These are phyloP conservation scores for Grantiella picta DNA, from an alignment of 2,113 vertebrate genomes.

Conservation along the genomic window DNA sequence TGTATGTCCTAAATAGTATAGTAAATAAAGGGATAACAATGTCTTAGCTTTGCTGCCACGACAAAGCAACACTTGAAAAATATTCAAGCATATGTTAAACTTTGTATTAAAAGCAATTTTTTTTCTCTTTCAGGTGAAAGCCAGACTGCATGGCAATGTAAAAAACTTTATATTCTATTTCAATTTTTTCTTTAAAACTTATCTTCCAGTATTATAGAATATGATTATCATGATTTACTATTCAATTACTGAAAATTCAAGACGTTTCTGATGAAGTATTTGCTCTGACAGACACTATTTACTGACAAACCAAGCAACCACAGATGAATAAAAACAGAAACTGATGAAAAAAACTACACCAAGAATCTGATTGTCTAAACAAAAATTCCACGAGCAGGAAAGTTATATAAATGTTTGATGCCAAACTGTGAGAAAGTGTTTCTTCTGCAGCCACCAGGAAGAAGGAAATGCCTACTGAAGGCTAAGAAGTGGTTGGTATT, in stretches of 20 bases:
- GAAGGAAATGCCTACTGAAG: constrained; percentile 55
- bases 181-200: neutral
- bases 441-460: constrained; percentile 53
- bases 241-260: neutral
- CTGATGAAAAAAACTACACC: neutral
- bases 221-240: neutral
- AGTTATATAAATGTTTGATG: constrained; percentile 32
- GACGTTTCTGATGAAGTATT: neutral
- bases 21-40: neutral
- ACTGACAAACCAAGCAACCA: neutral
- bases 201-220: neutral
- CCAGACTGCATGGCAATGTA: neutral
- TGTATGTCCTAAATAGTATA: neutral
- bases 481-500: constrained; percentile 60
- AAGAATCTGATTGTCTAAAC: constrained; percentile 26
- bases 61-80: neutral
- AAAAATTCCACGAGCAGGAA: constrained; percentile 20
- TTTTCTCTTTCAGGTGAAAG: neutral
- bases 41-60: neutral
- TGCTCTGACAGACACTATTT: neutral
- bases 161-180: neutral
- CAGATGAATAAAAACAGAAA: constrained; percentile 20
- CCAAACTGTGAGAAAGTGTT: constrained; percentile 54
- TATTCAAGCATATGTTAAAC: neutral
- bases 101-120: neutral